Evolutionary conservation across 1,140 invertebrate genomes (phyloP), one percentile per base, ranked within the genome.

Genomic region (Phortica variegata): DNA sequence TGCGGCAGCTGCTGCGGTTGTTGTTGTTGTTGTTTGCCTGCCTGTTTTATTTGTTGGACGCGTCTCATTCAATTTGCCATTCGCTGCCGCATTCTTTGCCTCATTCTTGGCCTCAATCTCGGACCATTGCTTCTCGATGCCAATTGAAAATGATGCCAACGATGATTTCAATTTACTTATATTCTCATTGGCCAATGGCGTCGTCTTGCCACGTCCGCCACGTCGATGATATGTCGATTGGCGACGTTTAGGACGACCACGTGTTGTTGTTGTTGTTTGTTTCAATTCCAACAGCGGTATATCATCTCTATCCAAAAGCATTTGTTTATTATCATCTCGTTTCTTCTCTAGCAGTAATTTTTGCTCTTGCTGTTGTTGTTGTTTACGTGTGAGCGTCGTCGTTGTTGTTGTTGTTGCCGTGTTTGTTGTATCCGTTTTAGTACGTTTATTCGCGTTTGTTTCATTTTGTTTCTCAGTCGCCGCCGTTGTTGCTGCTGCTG

Each of bases 121-220:
- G 49, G 50, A 44, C 34, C 73, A 45, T 46, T 73, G 70, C 31
- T 73, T 63, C 41, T 73, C 70, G 29, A 73, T 73, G 37, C 66
- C 70, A 15, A 73, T 73, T 9, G 70, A 73, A 23, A 73, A 73
- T 38, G 65, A 73, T 26, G 73, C 70, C 3, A 73, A 48, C 3
- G 70, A 65, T 13, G 70, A 70, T 29, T 73, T 73, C 1, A 73
- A 34, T 18, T 57, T 52, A n/a, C 54, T 73, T 2, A 73, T 70
- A 10, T 73, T 73, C 8, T 60, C 52, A 18, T 55, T 49, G 37
- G 61, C 54, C 31, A 49, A 38, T 13, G 50, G 53, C 31, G 31
- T 56, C 10, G 44, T 46, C 40, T 55, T 68, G n/a, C 56, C 49
- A 8, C 58, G 32, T 1, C 57, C 47, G 23, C 23, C 23, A n/a